Percentiles rank a stretch among this genome's conserved stretches.
Evolutionary conservation across 1,140 invertebrate species (phyloP).

Genomic region (Elymnias hypermnestra): DNA sequence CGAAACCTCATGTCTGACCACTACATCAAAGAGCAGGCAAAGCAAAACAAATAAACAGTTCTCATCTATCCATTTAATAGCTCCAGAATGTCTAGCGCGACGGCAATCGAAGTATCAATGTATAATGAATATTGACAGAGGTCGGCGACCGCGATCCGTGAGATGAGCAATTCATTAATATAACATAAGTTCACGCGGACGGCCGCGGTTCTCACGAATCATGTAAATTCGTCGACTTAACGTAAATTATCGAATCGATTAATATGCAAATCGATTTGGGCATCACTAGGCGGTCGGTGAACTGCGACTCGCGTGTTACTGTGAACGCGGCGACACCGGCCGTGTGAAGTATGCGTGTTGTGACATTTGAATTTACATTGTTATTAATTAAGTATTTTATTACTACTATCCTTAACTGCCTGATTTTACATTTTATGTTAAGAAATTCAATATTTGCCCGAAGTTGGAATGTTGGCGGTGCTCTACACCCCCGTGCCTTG

Average conservation of each 20-base stretch:
- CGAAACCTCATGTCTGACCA: no score
- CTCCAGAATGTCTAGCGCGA: conserved; percentile 14
- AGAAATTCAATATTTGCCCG: no score
- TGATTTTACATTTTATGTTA: no score
- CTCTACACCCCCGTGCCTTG: no score
- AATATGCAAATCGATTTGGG: conserved; percentile 72
- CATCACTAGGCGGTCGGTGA: conserved; percentile 72
- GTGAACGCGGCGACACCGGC: conserved; percentile 47
- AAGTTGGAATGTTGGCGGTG: no score
- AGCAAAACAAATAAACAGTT: no score
- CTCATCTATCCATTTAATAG: no score
- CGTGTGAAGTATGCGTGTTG: conserved; percentile 40
- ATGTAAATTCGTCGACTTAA: conserved; percentile 75
- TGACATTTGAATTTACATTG: conserved; percentile 16
- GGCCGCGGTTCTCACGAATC: conserved; percentile 67
- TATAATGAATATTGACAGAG: conserved; percentile 63
- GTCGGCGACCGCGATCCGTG: conserved; percentile 45
- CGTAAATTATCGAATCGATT: conserved; percentile 74
- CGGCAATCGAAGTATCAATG: conserved; percentile 30
- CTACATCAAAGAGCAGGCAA: no score
- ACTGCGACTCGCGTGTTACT: conserved; percentile 54
- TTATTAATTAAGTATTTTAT: neutral
- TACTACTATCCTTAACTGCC: no score
- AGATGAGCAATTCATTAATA: conserved; percentile 74
- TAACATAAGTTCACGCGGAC: conserved; percentile 72